These are phyloP conservation scores for Clangula hyemalis DNA, from an alignment of 2,797 vertebrate species.

Conservation along the genomic window DNA sequence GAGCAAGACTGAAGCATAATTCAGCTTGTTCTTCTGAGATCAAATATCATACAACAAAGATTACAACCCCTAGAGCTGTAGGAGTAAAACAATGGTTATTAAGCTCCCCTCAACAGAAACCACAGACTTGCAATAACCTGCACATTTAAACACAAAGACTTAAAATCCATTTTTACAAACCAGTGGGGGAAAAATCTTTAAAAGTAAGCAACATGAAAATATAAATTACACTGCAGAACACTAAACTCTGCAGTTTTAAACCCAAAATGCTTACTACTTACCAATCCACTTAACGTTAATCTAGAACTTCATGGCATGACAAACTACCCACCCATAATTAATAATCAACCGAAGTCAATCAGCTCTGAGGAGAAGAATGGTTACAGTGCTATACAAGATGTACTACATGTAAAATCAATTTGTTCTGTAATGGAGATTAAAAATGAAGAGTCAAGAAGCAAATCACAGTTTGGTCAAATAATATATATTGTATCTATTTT, in stretches of 20 bases:
- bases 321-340: constrained; percentile 17
- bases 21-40: not conserved
- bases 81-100: not conserved
- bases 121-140: not conserved
- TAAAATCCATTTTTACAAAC: not conserved
- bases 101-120: not conserved
- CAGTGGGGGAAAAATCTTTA: not conserved
- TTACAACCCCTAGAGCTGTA: not conserved
- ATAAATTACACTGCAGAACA: not conserved
- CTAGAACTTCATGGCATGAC: not conserved
- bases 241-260: not conserved
- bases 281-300: not conserved
- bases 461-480: constrained; percentile 5
- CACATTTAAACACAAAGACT: not conserved
- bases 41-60: not conserved
- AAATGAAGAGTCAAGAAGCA: constrained; percentile 24
- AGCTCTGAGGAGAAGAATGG: not conserved
- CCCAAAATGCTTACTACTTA: constrained; percentile 17
- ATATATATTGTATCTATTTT: not conserved
- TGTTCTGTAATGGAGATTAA: not conserved
- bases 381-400: not conserved
- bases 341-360: not conserved
- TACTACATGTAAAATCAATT: not conserved
- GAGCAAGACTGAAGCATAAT: not conserved
- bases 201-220: not conserved